These are phyloP conservation scores for Apogon talboti DNA, from an alignment of 2,797 vertebrate genomes.

Conservation along the genomic window DNA sequence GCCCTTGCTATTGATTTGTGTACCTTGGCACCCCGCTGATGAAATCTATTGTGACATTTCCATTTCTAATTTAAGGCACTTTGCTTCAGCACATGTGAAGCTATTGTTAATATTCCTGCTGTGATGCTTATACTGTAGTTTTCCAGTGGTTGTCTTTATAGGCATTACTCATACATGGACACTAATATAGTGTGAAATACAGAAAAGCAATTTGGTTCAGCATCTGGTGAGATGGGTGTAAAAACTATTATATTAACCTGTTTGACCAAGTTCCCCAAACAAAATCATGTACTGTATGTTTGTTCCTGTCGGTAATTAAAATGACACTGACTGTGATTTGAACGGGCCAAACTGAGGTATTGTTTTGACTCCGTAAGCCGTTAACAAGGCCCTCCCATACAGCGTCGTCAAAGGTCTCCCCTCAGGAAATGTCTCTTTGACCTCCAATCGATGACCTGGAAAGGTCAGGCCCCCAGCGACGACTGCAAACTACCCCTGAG, in stretches of 20 bases:
- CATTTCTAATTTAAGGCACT: conserved; percentile 72
- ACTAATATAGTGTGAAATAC: not conserved
- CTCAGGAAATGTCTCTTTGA: conserved; percentile 84
- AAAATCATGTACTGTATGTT: conserved; percentile 5
- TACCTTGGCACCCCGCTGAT: conserved; percentile 79
- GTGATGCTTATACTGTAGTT: conserved; percentile 4
- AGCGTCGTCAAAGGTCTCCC: conserved; percentile 78
- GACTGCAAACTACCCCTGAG: conserved; percentile 71
- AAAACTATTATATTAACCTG: not conserved
- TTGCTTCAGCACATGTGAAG: conserved; percentile 46
- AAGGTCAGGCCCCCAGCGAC: conserved; percentile 82
- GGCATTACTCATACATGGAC: not conserved
- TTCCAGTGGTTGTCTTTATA: conserved; percentile 3
- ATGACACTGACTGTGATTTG: conserved; percentile 10
- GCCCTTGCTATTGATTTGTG: conserved; percentile 83
- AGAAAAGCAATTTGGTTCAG: conserved; percentile 1
- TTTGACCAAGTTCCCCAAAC: not conserved
- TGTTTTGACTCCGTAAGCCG: conserved; percentile 59
- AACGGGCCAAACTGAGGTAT: conserved; percentile 16
- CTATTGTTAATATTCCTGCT: conserved; percentile 35
- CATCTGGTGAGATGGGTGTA: not conserved
- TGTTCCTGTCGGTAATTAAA: conserved; percentile 8
- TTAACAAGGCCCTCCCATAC: conserved; percentile 62
- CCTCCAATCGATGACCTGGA: conserved; percentile 84
- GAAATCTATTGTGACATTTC: conserved; percentile 86